These are phyloP conservation scores for Prosapia bicincta DNA, from an alignment of 2,888 invertebrate genomes.

Conservation along the genomic window DNA sequence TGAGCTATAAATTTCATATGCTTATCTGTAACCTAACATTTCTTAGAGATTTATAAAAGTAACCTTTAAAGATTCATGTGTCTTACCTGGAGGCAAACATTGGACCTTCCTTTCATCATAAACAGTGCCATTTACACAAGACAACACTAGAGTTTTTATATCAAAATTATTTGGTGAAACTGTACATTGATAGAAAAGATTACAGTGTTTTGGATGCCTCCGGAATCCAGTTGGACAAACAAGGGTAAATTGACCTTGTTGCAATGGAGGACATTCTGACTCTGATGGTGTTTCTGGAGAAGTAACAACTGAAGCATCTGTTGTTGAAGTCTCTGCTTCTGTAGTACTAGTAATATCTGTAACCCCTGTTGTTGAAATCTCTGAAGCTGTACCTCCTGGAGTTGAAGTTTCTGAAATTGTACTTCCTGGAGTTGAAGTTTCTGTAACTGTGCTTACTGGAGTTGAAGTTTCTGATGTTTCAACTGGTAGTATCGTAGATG, in stretches of 20 bases:
- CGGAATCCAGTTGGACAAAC: conserved; percentile 81
- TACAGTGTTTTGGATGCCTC: conserved; percentile 78
- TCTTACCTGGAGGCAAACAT: conserved; percentile 62
- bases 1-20: not conserved
- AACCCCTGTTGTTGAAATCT: conserved; percentile 23
- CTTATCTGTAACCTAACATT: not conserved
- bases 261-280: conserved; percentile 55
- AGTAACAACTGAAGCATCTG: not conserved
- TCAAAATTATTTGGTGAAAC: conserved; percentile 60
- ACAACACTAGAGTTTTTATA: conserved; percentile 68
- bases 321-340: not conserved
- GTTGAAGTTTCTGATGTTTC: conserved; percentile 24
- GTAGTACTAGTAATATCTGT: conserved; percentile 21
- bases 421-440: not conserved
- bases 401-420: not conserved
- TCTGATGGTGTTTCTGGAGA: conserved; percentile 28
- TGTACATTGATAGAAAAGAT: conserved; percentile 80
- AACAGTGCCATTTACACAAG: conserved; percentile 72
- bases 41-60: not conserved
- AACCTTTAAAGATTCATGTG: not conserved
- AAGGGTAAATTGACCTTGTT: conserved; percentile 65
- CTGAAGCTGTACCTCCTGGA: conserved; percentile 7
- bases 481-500: not conserved
- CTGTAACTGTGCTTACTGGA: not conserved
- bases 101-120: conserved; percentile 70